A percentile compares a stretch with the other conserved stretches of the same genome.
Conservation (phyloP, 2,797 vertebrate genomes). For the Peromyscus attwateri region DNA sequence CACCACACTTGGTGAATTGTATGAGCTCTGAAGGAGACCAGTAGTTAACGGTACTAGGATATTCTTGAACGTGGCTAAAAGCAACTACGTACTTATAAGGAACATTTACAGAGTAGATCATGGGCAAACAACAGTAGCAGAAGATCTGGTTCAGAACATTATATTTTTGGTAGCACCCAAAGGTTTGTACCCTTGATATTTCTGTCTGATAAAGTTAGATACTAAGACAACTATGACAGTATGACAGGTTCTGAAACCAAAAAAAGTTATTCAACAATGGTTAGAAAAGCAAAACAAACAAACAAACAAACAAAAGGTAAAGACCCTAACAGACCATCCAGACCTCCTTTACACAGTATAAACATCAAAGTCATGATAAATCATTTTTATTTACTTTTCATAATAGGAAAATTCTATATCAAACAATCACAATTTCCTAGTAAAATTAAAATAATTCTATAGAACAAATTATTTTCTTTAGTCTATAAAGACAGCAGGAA, state of each 20-base stretch:
- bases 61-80: neutral
- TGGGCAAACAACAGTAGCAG: constrained; percentile 1
- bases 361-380: constrained; percentile 14
- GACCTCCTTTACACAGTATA: neutral
- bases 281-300: neutral
- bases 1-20: neutral
- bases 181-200: neutral
- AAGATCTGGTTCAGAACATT: neutral
- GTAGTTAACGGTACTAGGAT: constrained; percentile 15
- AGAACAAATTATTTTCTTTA: constrained; percentile 41
- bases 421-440: constrained; percentile 43
- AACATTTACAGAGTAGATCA: neutral
- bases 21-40: neutral
- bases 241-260: constrained; percentile 21
- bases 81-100: neutral
- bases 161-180: constrained; percentile 30
- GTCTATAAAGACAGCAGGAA: constrained; percentile 34
- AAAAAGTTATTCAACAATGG: constrained; percentile 9
- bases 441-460: constrained; percentile 49
- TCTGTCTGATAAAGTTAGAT: neutral
- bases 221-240: constrained; percentile 1
- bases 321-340: neutral
- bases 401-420: neutral
- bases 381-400: constrained; percentile 38
- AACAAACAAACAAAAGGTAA: too few relatives aligned